Evolutionary conservation across 2,888 invertebrate species (phyloP).

Genomic region (Eupithecia subumbrata): DNA sequence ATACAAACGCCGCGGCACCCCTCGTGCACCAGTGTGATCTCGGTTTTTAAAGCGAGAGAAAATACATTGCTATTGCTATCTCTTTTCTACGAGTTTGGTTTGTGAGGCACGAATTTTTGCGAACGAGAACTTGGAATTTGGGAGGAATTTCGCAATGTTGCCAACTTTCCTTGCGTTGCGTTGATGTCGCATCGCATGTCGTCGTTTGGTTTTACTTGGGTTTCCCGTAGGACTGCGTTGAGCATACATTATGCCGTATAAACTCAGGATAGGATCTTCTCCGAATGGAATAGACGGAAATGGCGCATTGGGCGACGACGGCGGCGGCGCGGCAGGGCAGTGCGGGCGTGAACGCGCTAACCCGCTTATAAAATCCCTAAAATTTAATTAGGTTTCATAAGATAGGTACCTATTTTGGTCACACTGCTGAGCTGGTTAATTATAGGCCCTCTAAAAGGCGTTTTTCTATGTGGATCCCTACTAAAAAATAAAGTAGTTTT

Average conservation of each 20-base stretch:
- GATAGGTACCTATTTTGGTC: too few relatives aligned
- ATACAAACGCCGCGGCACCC: conserved; percentile 42
- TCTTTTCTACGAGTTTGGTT: conserved; percentile 43
- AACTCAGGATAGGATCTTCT: neutral
- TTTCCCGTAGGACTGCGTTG: neutral
- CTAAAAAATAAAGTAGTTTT: too few relatives aligned
- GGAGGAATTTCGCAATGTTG: neutral
- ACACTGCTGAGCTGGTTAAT: too few relatives aligned
- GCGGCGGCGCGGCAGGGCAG: too few relatives aligned
- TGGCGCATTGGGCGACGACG: too few relatives aligned
- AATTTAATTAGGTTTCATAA: too few relatives aligned
- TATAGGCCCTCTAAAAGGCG: too few relatives aligned
- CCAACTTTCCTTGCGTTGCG: conserved; percentile 1
- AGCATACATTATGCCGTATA: neutral
- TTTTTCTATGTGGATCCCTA: too few relatives aligned
- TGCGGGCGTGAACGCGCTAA: too few relatives aligned
- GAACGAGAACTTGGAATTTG: neutral
- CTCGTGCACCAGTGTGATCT: conserved; percentile 32
- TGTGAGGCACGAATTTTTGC: conserved; percentile 18
- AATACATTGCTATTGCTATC: conserved; percentile 41
- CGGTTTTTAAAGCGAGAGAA: conserved; percentile 48
- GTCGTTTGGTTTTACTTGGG: neutral
- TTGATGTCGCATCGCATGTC: neutral
- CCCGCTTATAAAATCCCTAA: too few relatives aligned
- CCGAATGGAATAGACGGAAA: too few relatives aligned